phyloP scores from a whole-genome alignment of 2,888 invertebrate species.

The Synergus gifuensis region DNA sequence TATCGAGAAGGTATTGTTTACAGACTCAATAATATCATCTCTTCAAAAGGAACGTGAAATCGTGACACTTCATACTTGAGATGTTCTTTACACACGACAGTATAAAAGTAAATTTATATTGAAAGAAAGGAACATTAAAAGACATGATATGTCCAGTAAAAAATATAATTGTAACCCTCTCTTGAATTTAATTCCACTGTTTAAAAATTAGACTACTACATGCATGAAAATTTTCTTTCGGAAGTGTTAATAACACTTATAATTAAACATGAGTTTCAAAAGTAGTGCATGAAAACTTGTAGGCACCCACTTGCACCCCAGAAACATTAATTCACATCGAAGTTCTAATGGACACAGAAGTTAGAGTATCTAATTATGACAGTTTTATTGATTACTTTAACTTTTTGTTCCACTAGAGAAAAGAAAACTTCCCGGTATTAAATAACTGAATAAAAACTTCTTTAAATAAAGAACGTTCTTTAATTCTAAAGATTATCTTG shows the following conservation, averaged over 20 bases:
- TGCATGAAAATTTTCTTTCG: background rate
- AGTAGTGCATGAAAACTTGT: background rate
- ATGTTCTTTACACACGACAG: background rate
- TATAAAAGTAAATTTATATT: background rate
- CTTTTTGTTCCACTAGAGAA: background rate
- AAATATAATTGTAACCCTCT: too few species aligned
- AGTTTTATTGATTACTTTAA: conserved; percentile 1
- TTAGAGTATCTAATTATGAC: background rate
- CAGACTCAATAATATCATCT: background rate
- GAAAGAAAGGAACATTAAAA: background rate
- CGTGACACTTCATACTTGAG: background rate
- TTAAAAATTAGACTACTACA: background rate
- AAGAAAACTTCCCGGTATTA: background rate
- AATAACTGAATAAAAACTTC: background rate
- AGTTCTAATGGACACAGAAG: background rate
- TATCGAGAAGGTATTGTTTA: conserved; percentile 20
- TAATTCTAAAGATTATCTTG: too few species aligned
- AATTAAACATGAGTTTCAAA: background rate
- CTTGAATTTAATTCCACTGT: too few species aligned
- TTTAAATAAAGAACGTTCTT: background rate
- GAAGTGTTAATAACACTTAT: background rate
- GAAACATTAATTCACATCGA: background rate
- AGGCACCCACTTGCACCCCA: too few species aligned
- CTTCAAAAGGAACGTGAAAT: background rate
- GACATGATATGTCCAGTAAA: too few species aligned